Base-by-base conservation (phyloP, 2,113 vertebrate species). In the Lathamus discolor region DNA sequence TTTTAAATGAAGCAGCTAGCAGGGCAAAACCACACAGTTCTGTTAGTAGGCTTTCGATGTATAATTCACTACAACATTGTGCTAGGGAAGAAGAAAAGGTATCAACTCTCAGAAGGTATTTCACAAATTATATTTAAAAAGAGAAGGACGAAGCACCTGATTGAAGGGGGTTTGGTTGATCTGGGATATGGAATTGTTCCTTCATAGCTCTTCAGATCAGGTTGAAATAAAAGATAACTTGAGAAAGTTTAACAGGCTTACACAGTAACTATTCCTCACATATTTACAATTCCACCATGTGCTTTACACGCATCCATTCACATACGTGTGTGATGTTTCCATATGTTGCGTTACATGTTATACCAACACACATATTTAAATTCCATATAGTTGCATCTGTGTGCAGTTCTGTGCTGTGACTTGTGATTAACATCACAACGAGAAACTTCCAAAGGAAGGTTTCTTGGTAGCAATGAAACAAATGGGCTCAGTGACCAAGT, bases 291-390 rank as follows among this genome's bases (percentile, higher is more conserved):
- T 52, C 54, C 31, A 52, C 4, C 7, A 20, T 27, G 20, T 39
- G 35, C 23, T 92, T 57, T 66, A 49, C 13, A 39, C 20, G 11
- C 6, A 19, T 44, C 23, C 19, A 61, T 59, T 61, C 18, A 64
- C 41, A 39, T 24, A 29, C 0, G 0, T 1, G 11, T 28, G n/a
- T 67, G 57, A 12, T 22, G 43, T 35, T 44, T 41, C 3, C 5
- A 11, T 19, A 28, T 25, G 67, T 15, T 39, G 35, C 16, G 6
- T 9, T 72, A 15, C 13, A 43, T 17, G 22, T 15, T 17, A 20
- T 9, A 79, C 8, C n/a, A 20, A 13, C 6, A 27, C 4, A 22
- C 10, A 48, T 5, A 28, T 3, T 33, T 44, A 39, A 59, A 49
- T 68, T 54, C 57, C 62, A 27, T 4, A 11, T 1, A 15, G 33